Conservation (phyloP, 2,797 vertebrate species). For the Setipinna tenuifilis region DNA sequence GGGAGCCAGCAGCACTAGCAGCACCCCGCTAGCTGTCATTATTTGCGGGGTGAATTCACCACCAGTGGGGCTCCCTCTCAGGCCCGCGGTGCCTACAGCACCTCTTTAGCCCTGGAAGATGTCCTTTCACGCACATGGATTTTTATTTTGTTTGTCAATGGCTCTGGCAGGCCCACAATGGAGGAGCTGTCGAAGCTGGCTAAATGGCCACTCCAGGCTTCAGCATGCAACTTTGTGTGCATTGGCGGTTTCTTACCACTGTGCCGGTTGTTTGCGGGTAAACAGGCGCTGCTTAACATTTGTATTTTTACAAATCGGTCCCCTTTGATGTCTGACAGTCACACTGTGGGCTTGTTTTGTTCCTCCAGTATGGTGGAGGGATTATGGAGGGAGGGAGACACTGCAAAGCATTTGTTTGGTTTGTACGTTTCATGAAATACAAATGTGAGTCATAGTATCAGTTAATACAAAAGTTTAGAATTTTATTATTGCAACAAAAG, state of each 20-base stretch:
- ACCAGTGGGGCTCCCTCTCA: slow-evolving; percentile 65
- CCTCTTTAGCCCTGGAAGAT: slow-evolving; percentile 55
- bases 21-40: slow-evolving; percentile 80
- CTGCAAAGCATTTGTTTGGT: background rate
- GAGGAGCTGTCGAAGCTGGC: slow-evolving; percentile 55
- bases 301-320: slow-evolving; percentile 2
- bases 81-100: slow-evolving; percentile 60
- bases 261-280: slow-evolving; percentile 35
- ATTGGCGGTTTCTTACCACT: background rate
- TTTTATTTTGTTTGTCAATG: slow-evolving; percentile 57
- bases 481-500: background rate
- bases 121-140: slow-evolving; percentile 57
- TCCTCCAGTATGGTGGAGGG: background rate
- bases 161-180: slow-evolving; percentile 52
- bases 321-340: slow-evolving; percentile 4
- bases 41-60: slow-evolving; percentile 73
- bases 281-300: slow-evolving; percentile 24
- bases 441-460: background rate
- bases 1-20: slow-evolving; percentile 67
- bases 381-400: background rate
- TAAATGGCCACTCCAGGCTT: slow-evolving; percentile 8
- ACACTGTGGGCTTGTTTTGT: background rate
- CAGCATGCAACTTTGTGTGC: slow-evolving; percentile 7
- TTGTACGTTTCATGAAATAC: background rate
- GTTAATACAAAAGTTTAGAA: background rate